A percentile compares a stretch with the other conserved stretches of the same genome.
These are phyloP conservation scores for Gymnoscopelus microlampas DNA, from an alignment of 2,797 vertebrate genomes.

Conservation along the genomic window DNA sequence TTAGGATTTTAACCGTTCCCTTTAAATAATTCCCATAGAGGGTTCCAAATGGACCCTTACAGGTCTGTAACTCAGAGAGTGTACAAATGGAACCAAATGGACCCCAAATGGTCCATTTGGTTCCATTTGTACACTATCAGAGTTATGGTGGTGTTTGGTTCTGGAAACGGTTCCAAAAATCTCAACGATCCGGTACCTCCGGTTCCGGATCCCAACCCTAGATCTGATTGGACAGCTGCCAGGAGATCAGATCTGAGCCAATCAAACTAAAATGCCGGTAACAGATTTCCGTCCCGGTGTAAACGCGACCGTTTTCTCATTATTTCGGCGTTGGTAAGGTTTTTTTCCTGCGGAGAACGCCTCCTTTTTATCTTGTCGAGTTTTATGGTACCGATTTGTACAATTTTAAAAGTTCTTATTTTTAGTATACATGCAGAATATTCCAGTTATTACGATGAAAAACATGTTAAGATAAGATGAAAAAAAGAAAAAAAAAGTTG, in stretches of 20 bases:
- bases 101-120: no score
- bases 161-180: no score
- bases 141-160: no score
- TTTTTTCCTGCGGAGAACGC: constrained; percentile 87
- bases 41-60: no score
- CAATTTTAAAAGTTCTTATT: constrained; percentile 99
- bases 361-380: constrained; percentile 97
- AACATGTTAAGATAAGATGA: constrained; percentile 86
- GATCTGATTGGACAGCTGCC: constrained; percentile 23
- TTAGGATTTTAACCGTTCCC: no score
- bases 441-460: constrained; percentile 90
- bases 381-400: constrained; percentile 99
- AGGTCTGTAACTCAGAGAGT: no score
- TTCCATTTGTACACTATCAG: no score
- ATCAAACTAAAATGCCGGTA: constrained; percentile 45
- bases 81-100: no score
- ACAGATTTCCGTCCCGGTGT: constrained; percentile 41
- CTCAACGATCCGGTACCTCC: no score
- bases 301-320: constrained; percentile 52
- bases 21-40: no score
- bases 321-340: constrained; percentile 82
- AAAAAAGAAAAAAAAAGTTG: constrained; percentile 90
- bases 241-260: constrained; percentile 25
- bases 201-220: no score
- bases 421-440: constrained; percentile 99